Evolutionary conservation across 2,888 invertebrate species (phyloP).

Genomic region (Aleiodes leptofemur): DNA sequence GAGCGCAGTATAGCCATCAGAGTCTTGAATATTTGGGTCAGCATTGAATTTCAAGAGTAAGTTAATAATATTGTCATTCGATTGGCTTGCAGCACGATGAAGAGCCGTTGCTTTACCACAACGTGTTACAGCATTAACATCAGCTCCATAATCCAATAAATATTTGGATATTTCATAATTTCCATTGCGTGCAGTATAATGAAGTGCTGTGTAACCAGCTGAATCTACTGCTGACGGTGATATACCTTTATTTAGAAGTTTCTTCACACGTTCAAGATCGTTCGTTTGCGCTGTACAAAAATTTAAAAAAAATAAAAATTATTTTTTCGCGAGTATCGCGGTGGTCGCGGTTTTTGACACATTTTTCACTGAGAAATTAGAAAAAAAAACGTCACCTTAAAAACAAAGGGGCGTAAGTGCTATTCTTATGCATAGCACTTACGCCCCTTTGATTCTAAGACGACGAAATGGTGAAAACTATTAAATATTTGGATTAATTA

Average conservation of each 20-base stretch:
- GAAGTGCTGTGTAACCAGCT: slow-evolving; percentile 91
- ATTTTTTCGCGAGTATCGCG: no score
- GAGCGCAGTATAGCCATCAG: slow-evolving; percentile 87
- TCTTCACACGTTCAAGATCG: slow-evolving; percentile 81
- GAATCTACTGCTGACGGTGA: slow-evolving; percentile 82
- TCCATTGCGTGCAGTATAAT: slow-evolving; percentile 92
- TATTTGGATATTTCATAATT: slow-evolving; percentile 82
- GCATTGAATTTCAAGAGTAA: slow-evolving; percentile 82
- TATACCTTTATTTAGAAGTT: slow-evolving; percentile 77
- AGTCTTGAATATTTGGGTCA: slow-evolving; percentile 81
- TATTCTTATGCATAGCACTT: no score
- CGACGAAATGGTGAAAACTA: no score
- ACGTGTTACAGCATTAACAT: slow-evolving; percentile 85
- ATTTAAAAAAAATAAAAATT: neutral
- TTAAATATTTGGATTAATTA: no score
- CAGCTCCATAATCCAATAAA: slow-evolving; percentile 83
- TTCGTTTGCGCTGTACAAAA: slow-evolving; percentile 82
- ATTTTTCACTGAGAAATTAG: no score
- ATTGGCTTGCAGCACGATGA: slow-evolving; percentile 87
- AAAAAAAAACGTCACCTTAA: no score
- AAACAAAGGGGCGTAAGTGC: no score
- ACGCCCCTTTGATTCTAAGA: no score
- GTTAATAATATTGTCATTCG: slow-evolving; percentile 81
- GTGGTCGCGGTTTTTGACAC: no score
- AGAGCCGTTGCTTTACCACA: slow-evolving; percentile 87